These are phyloP conservation scores for Tachina grossa DNA, from an alignment of 2,888 invertebrate genomes.

Conservation along the genomic window DNA sequence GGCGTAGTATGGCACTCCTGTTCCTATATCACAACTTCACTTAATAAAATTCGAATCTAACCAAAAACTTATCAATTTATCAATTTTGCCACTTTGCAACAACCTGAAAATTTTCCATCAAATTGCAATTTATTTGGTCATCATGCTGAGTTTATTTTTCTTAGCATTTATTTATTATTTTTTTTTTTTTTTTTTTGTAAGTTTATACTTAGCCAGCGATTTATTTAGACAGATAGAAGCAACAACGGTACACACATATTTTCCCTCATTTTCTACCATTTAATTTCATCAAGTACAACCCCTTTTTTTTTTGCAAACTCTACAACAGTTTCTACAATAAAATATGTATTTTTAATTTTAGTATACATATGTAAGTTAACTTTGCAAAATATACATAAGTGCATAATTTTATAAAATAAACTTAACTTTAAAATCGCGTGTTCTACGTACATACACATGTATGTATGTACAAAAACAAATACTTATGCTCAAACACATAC, in stretches of 20 bases:
- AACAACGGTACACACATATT: conserved; percentile 65
- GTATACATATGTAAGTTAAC: conserved; percentile 32
- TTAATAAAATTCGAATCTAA: no score
- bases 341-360: conserved; percentile 28
- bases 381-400: conserved; percentile 25
- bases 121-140: conserved; percentile 68
- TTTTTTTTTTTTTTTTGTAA: not conserved
- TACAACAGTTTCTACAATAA: not conserved
- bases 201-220: conserved; percentile 53
- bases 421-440: conserved; percentile 66
- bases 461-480: conserved; percentile 2
- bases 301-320: conserved; percentile 22
- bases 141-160: conserved; percentile 28
- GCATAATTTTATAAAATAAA: conserved; percentile 24
- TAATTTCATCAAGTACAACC: conserved; percentile 67
- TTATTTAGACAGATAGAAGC: conserved; percentile 62
- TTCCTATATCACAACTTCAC: no score
- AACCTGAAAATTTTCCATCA: conserved; percentile 51
- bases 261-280: conserved; percentile 40
- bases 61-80: not conserved
- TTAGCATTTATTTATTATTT: no score
- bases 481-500: conserved; percentile 8
- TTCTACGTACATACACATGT: no score
- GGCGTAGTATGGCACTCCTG: no score
- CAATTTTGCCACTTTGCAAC: not conserved